A percentile compares a stretch with the other conserved stretches of the same genome.
Evolutionary conservation across 2,888 invertebrate genomes (phyloP).

Genomic region (Byasa hedistus): DNA sequence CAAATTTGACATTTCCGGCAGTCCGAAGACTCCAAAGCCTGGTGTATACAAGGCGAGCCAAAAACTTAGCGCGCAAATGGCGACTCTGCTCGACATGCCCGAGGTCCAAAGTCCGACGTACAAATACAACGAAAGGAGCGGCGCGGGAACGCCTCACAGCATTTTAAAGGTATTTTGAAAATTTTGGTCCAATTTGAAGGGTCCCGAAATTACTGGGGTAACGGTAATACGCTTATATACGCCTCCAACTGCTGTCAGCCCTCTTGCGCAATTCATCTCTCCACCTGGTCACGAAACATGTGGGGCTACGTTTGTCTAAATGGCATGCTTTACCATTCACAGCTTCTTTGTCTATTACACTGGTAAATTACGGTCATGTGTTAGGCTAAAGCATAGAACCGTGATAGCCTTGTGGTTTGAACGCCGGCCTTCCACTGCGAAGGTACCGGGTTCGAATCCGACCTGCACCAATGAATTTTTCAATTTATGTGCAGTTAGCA

Average conservation of each 20-base stretch:
- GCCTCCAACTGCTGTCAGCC: too few species aligned
- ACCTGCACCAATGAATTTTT: too few species aligned
- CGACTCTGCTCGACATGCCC: conserved; percentile 78
- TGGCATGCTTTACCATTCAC: neutral
- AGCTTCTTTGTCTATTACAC: neutral
- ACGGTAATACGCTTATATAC: too few species aligned
- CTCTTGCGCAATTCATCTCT: too few species aligned
- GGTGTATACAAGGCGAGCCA: conserved; percentile 41
- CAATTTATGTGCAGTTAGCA: too few species aligned
- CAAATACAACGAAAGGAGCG: conserved; percentile 42
- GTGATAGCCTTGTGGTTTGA: too few species aligned
- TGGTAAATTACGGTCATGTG: neutral
- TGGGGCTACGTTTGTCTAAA: too few species aligned
- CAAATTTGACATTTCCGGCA: conserved; percentile 46
- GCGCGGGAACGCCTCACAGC: conserved; percentile 81
- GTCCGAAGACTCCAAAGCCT: conserved; percentile 47
- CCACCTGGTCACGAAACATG: too few species aligned
- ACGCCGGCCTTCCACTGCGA: too few species aligned
- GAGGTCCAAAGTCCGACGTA: conserved; percentile 61
- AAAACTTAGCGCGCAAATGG: conserved; percentile 53
- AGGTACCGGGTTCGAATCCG: too few species aligned
- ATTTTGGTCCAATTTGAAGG: neutral
- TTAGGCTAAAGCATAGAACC: too few species aligned
- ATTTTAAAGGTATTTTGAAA: conserved; percentile 79
- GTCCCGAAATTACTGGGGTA: too few species aligned